Conservation (phyloP, 2,113 vertebrate species). For the Lonchura striata region DNA sequence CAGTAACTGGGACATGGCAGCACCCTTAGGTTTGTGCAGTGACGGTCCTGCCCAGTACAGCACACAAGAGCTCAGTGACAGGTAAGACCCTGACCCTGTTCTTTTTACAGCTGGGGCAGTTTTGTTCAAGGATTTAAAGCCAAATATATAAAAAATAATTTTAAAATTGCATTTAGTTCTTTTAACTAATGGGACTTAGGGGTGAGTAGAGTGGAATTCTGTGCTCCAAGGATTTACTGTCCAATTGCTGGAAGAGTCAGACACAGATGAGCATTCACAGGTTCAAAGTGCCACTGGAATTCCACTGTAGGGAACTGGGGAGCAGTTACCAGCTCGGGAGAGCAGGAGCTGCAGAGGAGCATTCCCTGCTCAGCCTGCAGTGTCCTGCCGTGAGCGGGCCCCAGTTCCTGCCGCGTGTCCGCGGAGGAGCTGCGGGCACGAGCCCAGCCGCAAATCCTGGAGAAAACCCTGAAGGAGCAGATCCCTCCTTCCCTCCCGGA, state of each 20-base stretch:
- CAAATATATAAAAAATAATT: background rate
- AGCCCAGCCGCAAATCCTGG: background rate
- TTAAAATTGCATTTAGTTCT: background rate
- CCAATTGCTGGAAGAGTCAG: background rate
- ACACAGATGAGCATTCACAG: accelerated
- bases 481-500: background rate
- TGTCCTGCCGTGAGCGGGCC: accelerated
- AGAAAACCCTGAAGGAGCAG: background rate
- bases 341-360: background rate
- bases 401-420: background rate
- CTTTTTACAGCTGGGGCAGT: background rate
- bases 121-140: background rate
- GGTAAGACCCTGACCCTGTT: background rate
- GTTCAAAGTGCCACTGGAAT: background rate
- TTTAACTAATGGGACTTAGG: accelerated
- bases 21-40: accelerated
- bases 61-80: background rate
- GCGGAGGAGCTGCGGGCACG: accelerated
- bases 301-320: background rate
- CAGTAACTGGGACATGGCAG: background rate
- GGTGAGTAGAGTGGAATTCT: background rate
- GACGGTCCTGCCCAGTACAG: background rate
- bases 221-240: background rate
- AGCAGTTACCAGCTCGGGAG: background rate
- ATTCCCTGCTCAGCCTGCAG: background rate